Evolutionary conservation across 2,113 vertebrate genomes (phyloP).

Genomic region (Opisthocomus hoazin): DNA sequence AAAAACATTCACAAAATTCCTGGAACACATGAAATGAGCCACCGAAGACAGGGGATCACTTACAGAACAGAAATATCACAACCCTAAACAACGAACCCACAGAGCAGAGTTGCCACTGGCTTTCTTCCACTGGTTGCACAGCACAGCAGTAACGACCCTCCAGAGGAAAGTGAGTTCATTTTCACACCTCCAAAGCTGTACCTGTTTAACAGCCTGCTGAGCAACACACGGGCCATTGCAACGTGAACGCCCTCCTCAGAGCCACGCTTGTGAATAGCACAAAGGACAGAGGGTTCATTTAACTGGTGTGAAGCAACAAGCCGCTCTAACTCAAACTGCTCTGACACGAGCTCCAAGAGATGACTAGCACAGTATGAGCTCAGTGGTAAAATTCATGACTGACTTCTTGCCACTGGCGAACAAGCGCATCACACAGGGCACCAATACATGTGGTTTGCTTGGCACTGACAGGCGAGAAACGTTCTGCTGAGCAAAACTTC

Average conservation of each 20-base stretch:
- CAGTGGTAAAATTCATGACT: background rate
- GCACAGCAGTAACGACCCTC: rapidly evolving
- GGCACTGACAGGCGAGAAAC: rapidly evolving
- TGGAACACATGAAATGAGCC: background rate
- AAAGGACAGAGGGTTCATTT: background rate
- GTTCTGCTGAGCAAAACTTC: no score
- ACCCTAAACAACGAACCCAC: background rate
- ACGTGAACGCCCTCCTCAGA: rapidly evolving
- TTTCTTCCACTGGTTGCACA: background rate
- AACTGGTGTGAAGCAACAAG: background rate
- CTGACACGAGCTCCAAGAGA: background rate
- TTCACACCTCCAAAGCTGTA: background rate
- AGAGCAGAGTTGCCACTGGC: background rate
- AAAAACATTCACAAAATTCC: background rate
- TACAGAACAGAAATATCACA: background rate
- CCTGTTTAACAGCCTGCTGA: background rate
- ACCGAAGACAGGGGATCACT: background rate
- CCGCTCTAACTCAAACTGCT: background rate
- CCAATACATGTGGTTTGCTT: rapidly evolving
- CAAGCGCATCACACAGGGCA: no score
- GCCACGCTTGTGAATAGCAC: rapidly evolving
- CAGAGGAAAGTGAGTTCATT: background rate
- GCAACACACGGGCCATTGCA: background rate
- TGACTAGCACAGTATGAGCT: background rate
- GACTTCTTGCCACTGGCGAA: background rate